Evolutionary conservation across 2,888 invertebrate genomes (phyloP).

Genomic region (Euplagia quadripunctaria): DNA sequence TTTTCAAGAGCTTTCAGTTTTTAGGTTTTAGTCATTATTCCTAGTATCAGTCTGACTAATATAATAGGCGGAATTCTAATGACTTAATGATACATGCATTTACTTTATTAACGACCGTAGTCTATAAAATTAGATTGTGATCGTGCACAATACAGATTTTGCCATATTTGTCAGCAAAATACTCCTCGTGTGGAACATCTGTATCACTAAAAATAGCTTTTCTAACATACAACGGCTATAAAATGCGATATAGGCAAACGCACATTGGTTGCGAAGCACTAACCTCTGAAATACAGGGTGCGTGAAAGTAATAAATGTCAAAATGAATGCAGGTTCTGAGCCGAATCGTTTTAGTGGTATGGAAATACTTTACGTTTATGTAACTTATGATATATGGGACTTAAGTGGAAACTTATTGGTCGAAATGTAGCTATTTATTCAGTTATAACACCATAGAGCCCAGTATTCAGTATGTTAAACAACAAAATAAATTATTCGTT

Average conservation of each 20-base stretch:
- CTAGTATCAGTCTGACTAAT: not conserved
- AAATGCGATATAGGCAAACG: conserved; percentile 58
- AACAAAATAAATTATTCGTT: not conserved
- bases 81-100: not conserved
- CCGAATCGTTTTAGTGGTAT: conserved; percentile 29
- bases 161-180: conserved; percentile 32
- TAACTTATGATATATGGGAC: conserved; percentile 25
- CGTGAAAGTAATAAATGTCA: conserved; percentile 64
- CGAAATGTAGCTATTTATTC: conserved; percentile 3
- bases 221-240: conserved; percentile 65
- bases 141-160: conserved; percentile 17
- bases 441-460: not conserved
- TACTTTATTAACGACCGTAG: conserved; percentile 7
- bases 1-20: not conserved
- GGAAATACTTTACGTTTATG: conserved; percentile 38
- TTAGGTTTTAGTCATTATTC: not conserved
- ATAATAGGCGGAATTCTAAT: not conserved
- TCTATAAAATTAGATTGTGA: conserved; percentile 10
- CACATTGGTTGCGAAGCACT: conserved; percentile 66
- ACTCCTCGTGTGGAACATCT: conserved; percentile 61
- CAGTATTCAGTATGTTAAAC: not conserved
- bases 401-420: conserved; percentile 25
- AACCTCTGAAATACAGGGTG: conserved; percentile 71
- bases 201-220: conserved; percentile 68
- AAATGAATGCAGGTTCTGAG: conserved; percentile 33